These are phyloP conservation scores for Cryptotis parvus DNA, from an alignment of 2,113 vertebrate species.

Conservation along the genomic window DNA sequence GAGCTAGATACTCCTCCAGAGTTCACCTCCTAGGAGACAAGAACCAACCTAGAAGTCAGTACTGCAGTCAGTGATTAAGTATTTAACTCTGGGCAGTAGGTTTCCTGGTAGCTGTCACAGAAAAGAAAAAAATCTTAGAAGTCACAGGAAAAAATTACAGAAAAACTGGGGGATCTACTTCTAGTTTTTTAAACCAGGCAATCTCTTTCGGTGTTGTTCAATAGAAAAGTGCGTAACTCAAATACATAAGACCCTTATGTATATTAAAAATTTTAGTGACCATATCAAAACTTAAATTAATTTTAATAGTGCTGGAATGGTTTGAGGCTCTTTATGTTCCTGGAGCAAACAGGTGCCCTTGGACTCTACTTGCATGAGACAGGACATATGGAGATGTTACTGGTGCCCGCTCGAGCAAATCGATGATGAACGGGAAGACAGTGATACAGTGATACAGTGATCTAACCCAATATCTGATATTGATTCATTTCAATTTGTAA, in stretches of 20 bases:
- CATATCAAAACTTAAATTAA: neutral
- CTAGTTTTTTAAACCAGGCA: constrained; percentile 7
- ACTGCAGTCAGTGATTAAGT: neutral
- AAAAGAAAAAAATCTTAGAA: neutral
- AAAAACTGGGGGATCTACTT: neutral
- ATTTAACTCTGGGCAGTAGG: neutral
- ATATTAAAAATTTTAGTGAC: neutral
- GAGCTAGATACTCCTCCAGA: neutral
- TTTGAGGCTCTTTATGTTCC: too few species aligned
- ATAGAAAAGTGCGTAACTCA: neutral
- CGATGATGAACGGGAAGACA: too few species aligned
- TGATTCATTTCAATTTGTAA: neutral
- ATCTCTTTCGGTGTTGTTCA: neutral
- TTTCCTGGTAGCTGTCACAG: neutral
- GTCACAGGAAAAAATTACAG: neutral
- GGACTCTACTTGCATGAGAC: too few species aligned
- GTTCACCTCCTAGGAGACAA: neutral
- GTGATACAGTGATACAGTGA: too few species aligned
- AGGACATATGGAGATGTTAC: too few species aligned
- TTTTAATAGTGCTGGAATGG: constrained; percentile 17
- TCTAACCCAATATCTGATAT: neutral
- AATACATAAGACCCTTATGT: neutral
- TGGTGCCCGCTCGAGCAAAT: too few species aligned
- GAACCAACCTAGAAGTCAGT: neutral
- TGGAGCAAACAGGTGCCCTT: too few species aligned